Percentiles rank a stretch among this genome's conserved stretches.
These are phyloP conservation scores for Gymnoscopelus braueri DNA, from an alignment of 2,797 vertebrate species.

Conservation along the genomic window DNA sequence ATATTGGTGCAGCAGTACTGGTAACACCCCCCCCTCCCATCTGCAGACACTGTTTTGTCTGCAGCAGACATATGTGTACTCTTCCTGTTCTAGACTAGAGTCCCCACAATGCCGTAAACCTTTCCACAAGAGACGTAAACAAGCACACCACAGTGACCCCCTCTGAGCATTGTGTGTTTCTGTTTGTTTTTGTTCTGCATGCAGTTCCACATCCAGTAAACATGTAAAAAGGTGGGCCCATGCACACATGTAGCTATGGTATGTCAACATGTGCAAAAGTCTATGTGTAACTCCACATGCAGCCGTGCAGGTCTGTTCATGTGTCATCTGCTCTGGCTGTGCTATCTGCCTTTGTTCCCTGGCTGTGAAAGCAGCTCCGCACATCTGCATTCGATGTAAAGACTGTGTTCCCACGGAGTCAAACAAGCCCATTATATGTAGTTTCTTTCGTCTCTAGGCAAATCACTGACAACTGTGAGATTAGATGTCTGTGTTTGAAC, in stretches of 20 bases:
- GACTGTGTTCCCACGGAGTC: conserved; percentile 56
- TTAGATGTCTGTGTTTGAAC: background rate
- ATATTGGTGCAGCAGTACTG: background rate
- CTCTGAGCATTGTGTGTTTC: background rate
- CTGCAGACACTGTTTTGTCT: background rate
- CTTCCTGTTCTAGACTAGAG: background rate
- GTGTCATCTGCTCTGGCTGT: conserved; percentile 3
- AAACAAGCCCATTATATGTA: conserved; percentile 33
- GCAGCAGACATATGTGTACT: background rate
- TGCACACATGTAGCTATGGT: background rate
- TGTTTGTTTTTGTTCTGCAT: background rate
- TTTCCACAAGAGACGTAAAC: conserved; percentile 1
- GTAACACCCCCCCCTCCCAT: background rate
- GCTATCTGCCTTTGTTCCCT: conserved; percentile 33
- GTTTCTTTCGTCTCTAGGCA: background rate
- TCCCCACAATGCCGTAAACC: background rate
- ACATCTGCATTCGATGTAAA: conserved; percentile 52
- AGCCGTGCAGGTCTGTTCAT: conserved; percentile 1
- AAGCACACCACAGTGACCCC: background rate
- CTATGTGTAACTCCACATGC: background rate
- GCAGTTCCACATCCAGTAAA: too few relatives aligned
- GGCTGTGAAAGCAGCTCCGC: conserved; percentile 25
- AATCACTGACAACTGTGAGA: background rate
- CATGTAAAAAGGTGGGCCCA: background rate
- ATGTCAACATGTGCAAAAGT: background rate